These are phyloP conservation scores for Patella caerulea DNA, from an alignment of 2,888 invertebrate genomes.

Conservation along the genomic window DNA sequence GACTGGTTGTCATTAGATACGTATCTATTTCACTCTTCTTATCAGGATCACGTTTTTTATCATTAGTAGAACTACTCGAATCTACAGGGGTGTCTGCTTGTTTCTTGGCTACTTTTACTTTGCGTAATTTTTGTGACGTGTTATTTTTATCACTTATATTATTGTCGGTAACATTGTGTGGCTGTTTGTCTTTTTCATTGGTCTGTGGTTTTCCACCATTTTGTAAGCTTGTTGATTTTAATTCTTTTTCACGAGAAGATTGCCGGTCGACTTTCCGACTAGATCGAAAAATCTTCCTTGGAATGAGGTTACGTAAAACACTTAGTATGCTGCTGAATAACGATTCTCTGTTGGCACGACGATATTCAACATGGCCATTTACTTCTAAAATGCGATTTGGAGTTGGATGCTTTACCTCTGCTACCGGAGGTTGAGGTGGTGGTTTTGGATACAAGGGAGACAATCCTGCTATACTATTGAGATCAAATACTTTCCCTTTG, in stretches of 20 bases:
- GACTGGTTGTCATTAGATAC: too few relatives aligned
- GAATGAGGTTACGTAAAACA: slow-evolving; percentile 44
- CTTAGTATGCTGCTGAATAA: slow-evolving; percentile 40
- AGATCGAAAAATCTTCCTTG: slow-evolving; percentile 38
- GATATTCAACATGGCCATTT: slow-evolving; percentile 49
- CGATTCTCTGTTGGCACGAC: slow-evolving; percentile 36
- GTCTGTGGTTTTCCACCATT: slow-evolving; percentile 22
- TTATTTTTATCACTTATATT: background rate
- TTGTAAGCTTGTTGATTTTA: slow-evolving; percentile 16
- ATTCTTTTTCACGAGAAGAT: slow-evolving; percentile 35
- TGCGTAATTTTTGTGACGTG: background rate
- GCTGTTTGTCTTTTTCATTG: slow-evolving; percentile 30
- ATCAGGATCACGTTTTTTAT: background rate
- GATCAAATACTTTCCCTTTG: slow-evolving; percentile 73
- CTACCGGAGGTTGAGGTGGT: slow-evolving; percentile 21
- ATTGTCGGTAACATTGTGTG: slow-evolving; percentile 11
- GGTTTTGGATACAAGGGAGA: slow-evolving; percentile 28
- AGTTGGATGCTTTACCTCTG: slow-evolving; percentile 30
- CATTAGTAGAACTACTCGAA: too few relatives aligned
- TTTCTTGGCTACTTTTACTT: background rate
- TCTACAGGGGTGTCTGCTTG: background rate
- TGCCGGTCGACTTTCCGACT: slow-evolving; percentile 36
- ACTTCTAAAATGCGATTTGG: slow-evolving; percentile 41
- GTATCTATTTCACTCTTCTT: background rate
- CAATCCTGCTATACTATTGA: slow-evolving; percentile 65